Evolutionary conservation across 2,113 vertebrate genomes (phyloP), one percentile per base, ranked within the genome.

Genomic region (Recurvirostra avosetta): DNA sequence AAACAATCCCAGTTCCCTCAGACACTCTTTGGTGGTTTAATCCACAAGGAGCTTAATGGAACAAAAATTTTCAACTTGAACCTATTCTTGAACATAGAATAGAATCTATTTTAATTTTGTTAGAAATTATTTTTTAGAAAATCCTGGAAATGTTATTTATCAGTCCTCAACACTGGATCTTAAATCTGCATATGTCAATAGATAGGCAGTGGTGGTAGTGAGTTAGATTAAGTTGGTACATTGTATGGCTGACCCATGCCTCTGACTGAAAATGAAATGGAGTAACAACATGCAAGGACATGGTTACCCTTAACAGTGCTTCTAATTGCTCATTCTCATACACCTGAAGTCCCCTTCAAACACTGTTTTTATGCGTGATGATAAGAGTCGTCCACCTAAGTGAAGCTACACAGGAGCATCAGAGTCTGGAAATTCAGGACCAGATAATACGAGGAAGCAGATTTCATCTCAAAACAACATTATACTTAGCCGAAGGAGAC

Each of bases 211-310:
- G 55, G n/a, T 20, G 4, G 8, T 26, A 49, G 18, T 22, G 59
- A 20, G 7, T 47, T 38, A 20, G 49, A 30, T 53, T 29, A 21
- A 62, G 26, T 26, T 53, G 16, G 7, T 30, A 19, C 11, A 7
- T 34, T 3, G 0, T 34, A 63, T 15, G 29, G 22, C 15, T 75
- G 62, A 56, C 26, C 27, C 0, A 0, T 55, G 15, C 9, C 15
- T 52, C 58, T 65, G 40, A 52, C 32, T 52, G 20, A 59, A 88
- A 86, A 67, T 15, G 4, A 50, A 86, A 79, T 3, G 4, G 15
- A 79, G 2, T 43, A 73, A 43, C 21, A 27, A 34, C 8, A 19
- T 13, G 13, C 6, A 30, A 36, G 18, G 11, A 11, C 3, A 3
- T 38, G 29, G 34, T 55, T 88, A 41, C 6, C 4, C 8, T 21